phyloP scores from a whole-genome alignment of 2,888 invertebrate species.

The Temnothorax unifasciatus region DNA sequence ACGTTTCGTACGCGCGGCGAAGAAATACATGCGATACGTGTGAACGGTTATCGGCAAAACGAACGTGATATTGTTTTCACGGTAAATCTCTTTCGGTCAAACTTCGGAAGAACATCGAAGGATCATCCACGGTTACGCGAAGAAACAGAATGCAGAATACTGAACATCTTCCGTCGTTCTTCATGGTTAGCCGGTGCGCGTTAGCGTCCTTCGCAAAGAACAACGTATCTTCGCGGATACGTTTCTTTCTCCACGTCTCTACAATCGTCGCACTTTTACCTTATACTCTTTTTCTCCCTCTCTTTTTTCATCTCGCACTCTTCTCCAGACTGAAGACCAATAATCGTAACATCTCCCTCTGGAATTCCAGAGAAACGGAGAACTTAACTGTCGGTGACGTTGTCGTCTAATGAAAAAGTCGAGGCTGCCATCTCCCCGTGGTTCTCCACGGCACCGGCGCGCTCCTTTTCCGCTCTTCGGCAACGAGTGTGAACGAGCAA shows the following conservation, averaged over 20 bases:
- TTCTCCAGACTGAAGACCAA: constrained; percentile 63
- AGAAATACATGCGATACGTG: constrained; percentile 6
- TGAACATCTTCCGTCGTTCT: constrained; percentile 25
- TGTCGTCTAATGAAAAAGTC: constrained; percentile 72
- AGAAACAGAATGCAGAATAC: constrained; percentile 18
- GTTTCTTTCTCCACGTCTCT: constrained; percentile 21
- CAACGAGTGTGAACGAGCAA: constrained; percentile 68
- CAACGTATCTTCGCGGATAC: constrained; percentile 28
- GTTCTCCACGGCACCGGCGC: constrained; percentile 49
- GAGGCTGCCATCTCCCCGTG: constrained; percentile 59
- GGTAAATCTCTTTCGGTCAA: constrained; percentile 4
- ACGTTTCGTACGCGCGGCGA: background rate
- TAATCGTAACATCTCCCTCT: constrained; percentile 80
- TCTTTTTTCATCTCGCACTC: constrained; percentile 39
- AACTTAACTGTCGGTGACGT: constrained; percentile 50
- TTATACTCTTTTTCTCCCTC: constrained; percentile 44
- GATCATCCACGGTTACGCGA: constrained; percentile 1
- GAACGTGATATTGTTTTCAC: constrained; percentile 29
- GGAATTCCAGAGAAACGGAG: constrained; percentile 72
- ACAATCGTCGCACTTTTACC: constrained; percentile 41
- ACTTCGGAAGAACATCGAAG: background rate
- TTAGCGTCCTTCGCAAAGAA: constrained; percentile 30
- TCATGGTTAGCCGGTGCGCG: constrained; percentile 20
- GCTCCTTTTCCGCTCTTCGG: constrained; percentile 69
- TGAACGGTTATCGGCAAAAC: constrained; percentile 24